Conservation (phyloP, 2,888 invertebrate genomes). For the Tetropium fuscum region DNA sequence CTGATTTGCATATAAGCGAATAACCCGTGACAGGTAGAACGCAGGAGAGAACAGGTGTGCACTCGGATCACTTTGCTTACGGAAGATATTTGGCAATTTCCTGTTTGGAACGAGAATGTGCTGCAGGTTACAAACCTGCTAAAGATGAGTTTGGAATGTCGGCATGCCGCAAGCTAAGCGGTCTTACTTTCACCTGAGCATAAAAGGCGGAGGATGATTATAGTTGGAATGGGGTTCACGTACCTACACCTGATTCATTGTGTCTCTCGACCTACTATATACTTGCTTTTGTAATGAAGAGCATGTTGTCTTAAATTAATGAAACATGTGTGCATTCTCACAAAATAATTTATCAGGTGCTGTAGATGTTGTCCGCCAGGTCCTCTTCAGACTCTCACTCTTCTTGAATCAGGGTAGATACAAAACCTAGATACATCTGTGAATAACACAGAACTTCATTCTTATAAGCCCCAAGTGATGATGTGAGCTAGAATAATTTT, state of each 20-base stretch:
- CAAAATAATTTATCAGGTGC: no score
- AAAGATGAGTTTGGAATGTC: constrained; percentile 16
- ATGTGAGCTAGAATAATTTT: no score
- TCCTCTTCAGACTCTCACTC: no score
- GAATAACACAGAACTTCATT: no score
- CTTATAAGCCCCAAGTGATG: no score
- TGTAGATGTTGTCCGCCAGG: no score
- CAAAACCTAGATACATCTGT: no score
- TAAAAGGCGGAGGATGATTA: not conserved
- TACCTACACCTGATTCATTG: not conserved
- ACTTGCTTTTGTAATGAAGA: no score
- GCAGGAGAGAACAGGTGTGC: not conserved
- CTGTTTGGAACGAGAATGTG: not conserved
- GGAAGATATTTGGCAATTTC: constrained; percentile 18
- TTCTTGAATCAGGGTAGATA: no score
- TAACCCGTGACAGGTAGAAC: not conserved
- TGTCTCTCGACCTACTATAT: no score
- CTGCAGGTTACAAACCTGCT: constrained; percentile 1
- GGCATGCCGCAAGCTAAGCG: not conserved
- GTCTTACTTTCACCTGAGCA: constrained; percentile 14
- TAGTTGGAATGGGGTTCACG: constrained; percentile 1
- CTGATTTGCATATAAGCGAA: not conserved
- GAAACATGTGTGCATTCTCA: no score
- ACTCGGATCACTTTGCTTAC: not conserved
- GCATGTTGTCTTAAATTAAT: no score